These are phyloP conservation scores for Maniola jurtina DNA, from an alignment of 1,140 invertebrate species.

Conservation along the genomic window DNA sequence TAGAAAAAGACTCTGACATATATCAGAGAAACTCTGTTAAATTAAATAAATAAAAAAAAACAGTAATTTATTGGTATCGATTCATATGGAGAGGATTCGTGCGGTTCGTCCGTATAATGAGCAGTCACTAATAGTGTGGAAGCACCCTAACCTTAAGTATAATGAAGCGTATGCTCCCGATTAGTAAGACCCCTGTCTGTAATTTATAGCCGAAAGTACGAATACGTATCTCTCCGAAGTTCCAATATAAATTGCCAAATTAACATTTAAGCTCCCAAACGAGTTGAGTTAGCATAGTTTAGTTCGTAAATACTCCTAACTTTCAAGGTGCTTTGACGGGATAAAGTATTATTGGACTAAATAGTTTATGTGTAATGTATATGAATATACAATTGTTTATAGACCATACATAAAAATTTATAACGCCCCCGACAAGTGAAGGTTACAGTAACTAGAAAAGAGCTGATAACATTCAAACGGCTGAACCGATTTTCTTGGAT, in stretches of 20 bases:
- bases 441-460: too few species aligned
- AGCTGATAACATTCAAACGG: too few species aligned
- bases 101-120: background rate
- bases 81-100: too few species aligned
- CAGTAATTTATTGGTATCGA: too few species aligned
- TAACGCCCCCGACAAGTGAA: too few species aligned
- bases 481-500: too few species aligned
- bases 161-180: slow-evolving; percentile 6
- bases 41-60: too few species aligned
- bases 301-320: slow-evolving; percentile 6
- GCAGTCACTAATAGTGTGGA: background rate
- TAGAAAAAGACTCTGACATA: too few species aligned
- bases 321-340: slow-evolving; percentile 3
- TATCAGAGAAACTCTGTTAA: too few species aligned
- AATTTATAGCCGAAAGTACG: slow-evolving; percentile 6
- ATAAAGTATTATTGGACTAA: background rate
- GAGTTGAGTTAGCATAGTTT: slow-evolving; percentile 1
- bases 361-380: too few species aligned
- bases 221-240: slow-evolving; percentile 5
- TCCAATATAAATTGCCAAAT: slow-evolving; percentile 11
- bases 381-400: too few species aligned
- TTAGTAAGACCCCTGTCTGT: background rate
- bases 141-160: background rate
- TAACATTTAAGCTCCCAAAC: slow-evolving; percentile 1
- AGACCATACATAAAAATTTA: too few species aligned